Conservation (phyloP, 2,888 invertebrate species). For the Mesorhabditis belari region DNA sequence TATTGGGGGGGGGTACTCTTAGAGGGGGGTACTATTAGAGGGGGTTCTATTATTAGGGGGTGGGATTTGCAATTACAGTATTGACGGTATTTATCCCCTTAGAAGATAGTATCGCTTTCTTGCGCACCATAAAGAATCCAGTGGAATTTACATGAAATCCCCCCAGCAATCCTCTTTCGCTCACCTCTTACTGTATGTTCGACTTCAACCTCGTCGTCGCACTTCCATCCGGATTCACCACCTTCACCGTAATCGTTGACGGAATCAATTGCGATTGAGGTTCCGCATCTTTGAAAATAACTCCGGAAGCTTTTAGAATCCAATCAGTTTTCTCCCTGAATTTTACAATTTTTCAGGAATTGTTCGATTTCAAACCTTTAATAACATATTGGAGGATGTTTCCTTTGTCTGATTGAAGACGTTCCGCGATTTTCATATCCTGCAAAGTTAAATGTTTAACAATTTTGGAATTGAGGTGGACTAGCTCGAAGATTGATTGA, state of each 20-base stretch:
- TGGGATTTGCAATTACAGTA: no score
- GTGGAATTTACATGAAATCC: no score
- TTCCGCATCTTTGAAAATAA: conserved; percentile 43
- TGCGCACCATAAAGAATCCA: no score
- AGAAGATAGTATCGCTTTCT: no score
- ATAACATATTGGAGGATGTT: conserved; percentile 36
- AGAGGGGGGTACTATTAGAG: no score
- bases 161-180: no score
- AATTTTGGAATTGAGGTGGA: no score
- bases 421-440: conserved; percentile 23
- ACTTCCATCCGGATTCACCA: conserved; percentile 47
- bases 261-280: conserved; percentile 28
- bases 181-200: conserved; percentile 39
- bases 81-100: no score
- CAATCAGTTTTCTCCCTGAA: neutral
- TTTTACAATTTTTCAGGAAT: no score
- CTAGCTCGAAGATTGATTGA: no score
- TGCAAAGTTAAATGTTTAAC: conserved; percentile 12
- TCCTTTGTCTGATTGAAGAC: conserved; percentile 34
- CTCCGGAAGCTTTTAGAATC: conserved; percentile 39
- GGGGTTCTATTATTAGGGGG: no score
- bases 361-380: conserved; percentile 5
- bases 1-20: no score
- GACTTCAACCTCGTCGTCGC: conserved; percentile 39
- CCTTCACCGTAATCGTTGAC: conserved; percentile 31